A percentile compares a stretch with the other conserved stretches of the same genome.
Conservation (phyloP, 2,113 vertebrate species). For the Malurus melanocephalus region DNA sequence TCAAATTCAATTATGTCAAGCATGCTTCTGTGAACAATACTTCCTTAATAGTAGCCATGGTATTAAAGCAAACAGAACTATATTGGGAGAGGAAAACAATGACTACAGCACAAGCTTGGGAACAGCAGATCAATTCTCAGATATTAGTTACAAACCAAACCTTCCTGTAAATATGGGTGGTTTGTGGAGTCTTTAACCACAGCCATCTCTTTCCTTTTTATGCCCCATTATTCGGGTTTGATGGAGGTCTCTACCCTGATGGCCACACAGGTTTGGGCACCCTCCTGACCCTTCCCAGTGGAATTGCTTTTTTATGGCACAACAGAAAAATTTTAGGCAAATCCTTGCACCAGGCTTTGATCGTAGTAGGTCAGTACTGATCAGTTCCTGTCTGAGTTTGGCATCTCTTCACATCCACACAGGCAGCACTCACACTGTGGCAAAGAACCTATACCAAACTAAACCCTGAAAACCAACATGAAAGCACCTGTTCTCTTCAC, state of each 20-base stretch:
- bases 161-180: not conserved
- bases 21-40: slow-evolving; percentile 2
- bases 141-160: not conserved
- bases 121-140: not conserved
- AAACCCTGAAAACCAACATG: not conserved
- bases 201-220: not conserved
- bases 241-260: not conserved
- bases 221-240: not conserved
- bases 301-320: not conserved
- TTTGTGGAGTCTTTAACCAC: not conserved
- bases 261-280: not conserved
- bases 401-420: not conserved
- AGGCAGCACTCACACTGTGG: not conserved
- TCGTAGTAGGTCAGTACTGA: not conserved
- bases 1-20: not conserved
- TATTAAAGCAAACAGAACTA: slow-evolving; percentile 19
- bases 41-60: not conserved
- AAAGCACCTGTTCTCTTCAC: not conserved
- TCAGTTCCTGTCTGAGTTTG: not conserved
- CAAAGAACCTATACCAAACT: not conserved
- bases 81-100: slow-evolving; percentile 2
- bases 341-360: not conserved
- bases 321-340: not conserved
- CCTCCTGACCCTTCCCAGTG: not conserved
- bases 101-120: not conserved